These are phyloP conservation scores for Ecliptopera silaceata DNA, from an alignment of 2,888 invertebrate species.

Conservation along the genomic window DNA sequence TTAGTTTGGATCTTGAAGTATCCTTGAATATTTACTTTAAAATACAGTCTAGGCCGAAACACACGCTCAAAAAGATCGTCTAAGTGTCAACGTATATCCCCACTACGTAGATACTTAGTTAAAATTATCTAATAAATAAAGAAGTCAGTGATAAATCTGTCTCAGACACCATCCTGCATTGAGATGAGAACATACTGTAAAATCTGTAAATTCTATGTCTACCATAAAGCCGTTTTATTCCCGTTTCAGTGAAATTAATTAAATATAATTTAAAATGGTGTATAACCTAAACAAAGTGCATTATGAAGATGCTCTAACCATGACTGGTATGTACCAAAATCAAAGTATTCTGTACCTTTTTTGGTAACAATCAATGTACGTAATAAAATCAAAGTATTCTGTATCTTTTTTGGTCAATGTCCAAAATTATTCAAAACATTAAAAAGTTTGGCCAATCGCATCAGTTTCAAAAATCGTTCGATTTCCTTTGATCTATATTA, in stretches of 20 bases:
- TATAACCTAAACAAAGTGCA: constrained; percentile 45
- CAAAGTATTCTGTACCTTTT: too few species aligned
- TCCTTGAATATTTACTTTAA: too few species aligned
- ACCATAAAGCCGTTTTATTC: constrained; percentile 17
- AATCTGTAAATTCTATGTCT: not conserved
- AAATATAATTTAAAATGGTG: constrained; percentile 38
- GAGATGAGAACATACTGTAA: constrained; percentile 23
- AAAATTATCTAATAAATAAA: constrained; percentile 11
- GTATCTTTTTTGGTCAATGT: too few species aligned
- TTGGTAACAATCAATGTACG: too few species aligned
- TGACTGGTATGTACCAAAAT: constrained; percentile 50
- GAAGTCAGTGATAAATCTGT: not conserved
- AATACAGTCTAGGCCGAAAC: too few species aligned
- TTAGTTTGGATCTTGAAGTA: too few species aligned
- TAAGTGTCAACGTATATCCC: too few species aligned
- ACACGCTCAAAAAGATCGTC: not conserved
- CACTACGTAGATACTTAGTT: not conserved
- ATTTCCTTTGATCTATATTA: too few species aligned
- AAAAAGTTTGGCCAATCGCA: too few species aligned
- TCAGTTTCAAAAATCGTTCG: too few species aligned
- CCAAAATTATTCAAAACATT: too few species aligned
- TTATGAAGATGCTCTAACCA: constrained; percentile 56
- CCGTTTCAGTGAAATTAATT: not conserved
- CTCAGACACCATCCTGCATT: constrained; percentile 5
- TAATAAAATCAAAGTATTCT: too few species aligned